phyloP scores from a whole-genome alignment of 2,113 vertebrate genomes.

The Puffinus mauretanicus region DNA sequence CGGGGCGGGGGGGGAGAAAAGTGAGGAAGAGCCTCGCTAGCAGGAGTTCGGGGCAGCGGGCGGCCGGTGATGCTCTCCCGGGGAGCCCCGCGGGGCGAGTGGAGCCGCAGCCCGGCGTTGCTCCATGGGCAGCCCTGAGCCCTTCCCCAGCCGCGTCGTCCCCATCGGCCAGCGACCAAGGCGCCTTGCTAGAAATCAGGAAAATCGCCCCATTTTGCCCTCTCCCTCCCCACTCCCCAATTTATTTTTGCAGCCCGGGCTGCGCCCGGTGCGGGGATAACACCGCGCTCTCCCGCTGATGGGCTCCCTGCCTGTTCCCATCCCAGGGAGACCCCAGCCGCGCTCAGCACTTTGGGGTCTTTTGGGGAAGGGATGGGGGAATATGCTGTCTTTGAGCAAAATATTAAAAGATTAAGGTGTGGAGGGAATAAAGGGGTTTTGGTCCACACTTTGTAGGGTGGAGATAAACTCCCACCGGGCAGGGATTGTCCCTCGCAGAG shows the following conservation, averaged over 20 bases:
- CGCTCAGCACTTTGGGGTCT: accelerated
- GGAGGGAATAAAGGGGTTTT: not conserved
- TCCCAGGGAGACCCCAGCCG: accelerated
- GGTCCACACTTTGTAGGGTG: not conserved
- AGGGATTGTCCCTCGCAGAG: not conserved
- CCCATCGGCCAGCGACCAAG: not conserved
- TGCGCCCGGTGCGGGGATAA: not conserved
- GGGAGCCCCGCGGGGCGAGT: not conserved
- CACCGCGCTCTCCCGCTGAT: accelerated
- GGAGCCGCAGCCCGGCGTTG: not conserved
- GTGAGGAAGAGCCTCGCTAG: not conserved
- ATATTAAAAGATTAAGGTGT: not conserved
- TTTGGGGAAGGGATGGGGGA: not conserved
- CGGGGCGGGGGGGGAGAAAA: not conserved
- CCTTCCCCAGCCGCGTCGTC: conserved; percentile 2
- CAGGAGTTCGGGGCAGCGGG: accelerated
- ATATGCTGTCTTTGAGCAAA: not conserved
- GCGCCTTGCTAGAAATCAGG: not conserved
- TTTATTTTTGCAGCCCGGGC: not conserved
- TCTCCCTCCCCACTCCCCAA: not conserved
- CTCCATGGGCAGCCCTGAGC: not conserved
- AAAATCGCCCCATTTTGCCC: not conserved
- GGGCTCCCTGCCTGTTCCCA: not conserved
- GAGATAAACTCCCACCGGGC: accelerated
- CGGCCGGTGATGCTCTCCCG: accelerated